These are phyloP conservation scores for Drosophila arawakana DNA, from an alignment of 1,140 invertebrate genomes.

Conservation along the genomic window DNA sequence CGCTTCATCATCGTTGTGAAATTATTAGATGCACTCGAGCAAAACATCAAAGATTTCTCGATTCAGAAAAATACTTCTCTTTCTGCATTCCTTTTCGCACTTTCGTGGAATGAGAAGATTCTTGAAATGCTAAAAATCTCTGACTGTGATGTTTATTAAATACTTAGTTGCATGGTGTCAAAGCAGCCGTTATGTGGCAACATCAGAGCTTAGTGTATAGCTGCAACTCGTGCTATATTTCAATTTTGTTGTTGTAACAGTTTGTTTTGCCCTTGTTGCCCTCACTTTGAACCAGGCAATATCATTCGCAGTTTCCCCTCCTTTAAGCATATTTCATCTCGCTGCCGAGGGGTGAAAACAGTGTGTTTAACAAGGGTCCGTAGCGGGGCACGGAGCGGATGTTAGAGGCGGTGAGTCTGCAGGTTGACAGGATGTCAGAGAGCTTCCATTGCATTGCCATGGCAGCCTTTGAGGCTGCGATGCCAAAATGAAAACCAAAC, in stretches of 20 bases:
- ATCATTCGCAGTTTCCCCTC: neutral
- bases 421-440: conserved; percentile 22
- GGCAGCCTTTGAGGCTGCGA: conserved; percentile 68
- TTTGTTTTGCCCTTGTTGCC: conserved; percentile 30
- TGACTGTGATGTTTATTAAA: conserved; percentile 73
- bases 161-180: conserved; percentile 66
- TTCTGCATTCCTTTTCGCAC: conserved; percentile 15
- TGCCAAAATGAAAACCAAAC: conserved; percentile 78
- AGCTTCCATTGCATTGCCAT: conserved; percentile 47
- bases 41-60: conserved; percentile 66
- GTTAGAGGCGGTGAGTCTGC: neutral
- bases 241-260: conserved; percentile 63
- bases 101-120: neutral
- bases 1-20: conserved; percentile 13
- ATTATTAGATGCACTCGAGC: conserved; percentile 77
- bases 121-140: neutral
- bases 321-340: conserved; percentile 15
- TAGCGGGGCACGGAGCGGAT: neutral
- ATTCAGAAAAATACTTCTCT: conserved; percentile 17
- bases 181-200: conserved; percentile 1
- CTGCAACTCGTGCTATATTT: conserved; percentile 78
- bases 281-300: neutral
- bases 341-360: neutral
- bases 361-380: too few species aligned
- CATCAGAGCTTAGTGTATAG: conserved; percentile 53